Percentiles rank a stretch among this genome's conserved stretches.
Evolutionary conservation across 2,797 vertebrate species (phyloP).

Genomic region (Nyctibius grandis): DNA sequence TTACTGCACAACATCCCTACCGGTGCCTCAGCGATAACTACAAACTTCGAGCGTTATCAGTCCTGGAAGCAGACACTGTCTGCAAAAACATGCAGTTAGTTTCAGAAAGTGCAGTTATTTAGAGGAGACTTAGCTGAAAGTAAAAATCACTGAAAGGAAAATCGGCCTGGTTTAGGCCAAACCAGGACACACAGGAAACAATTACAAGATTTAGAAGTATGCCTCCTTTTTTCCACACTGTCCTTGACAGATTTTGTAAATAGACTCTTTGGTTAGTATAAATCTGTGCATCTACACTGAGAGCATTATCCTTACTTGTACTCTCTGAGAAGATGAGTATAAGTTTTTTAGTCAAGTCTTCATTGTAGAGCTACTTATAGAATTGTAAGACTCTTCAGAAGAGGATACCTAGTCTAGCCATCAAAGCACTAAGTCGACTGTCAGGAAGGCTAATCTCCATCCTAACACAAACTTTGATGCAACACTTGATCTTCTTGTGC

Average conservation of each 20-base stretch:
- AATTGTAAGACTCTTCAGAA: neutral
- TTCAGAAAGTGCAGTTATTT: too few species aligned
- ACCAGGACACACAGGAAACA: too few species aligned
- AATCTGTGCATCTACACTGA: neutral
- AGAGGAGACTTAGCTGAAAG: too few species aligned
- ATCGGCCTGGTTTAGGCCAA: too few species aligned
- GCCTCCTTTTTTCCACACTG: neutral
- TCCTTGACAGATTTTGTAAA: neutral
- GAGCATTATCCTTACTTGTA: neutral
- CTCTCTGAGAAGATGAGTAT: neutral
- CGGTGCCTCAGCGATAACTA: too few species aligned
- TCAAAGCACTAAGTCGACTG: neutral
- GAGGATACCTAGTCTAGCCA: neutral
- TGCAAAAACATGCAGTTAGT: too few species aligned
- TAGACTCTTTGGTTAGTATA: neutral
- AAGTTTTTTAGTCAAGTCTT: neutral
- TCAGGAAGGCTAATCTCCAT: neutral
- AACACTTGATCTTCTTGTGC: neutral
- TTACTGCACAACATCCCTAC: too few species aligned
- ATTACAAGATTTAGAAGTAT: neutral
- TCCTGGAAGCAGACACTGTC: too few species aligned
- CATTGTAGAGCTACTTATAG: neutral
- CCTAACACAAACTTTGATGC: neutral
- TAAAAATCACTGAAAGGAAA: too few species aligned
- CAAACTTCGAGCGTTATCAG: too few species aligned